Conservation (phyloP, 2,888 invertebrate genomes). For the Melanargia galathea region DNA sequence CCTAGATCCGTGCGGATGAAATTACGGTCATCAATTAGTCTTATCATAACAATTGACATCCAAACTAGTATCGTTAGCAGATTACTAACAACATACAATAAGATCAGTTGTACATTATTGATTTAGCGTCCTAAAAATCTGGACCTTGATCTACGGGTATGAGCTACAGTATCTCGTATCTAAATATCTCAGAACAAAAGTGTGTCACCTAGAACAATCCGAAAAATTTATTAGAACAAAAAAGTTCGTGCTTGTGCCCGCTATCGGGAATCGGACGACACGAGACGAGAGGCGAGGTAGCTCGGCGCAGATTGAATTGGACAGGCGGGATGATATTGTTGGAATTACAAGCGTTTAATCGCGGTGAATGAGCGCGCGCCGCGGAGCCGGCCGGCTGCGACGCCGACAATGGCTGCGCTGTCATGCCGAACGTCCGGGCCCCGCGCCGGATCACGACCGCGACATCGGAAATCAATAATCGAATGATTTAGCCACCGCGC, state of each 20-base stretch:
- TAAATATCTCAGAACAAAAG: conserved; percentile 34
- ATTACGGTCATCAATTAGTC: too few species aligned
- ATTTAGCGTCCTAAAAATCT: conserved; percentile 13
- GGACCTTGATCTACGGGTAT: conserved; percentile 19
- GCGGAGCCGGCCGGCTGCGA: conserved; percentile 57
- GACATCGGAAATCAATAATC: conserved; percentile 82
- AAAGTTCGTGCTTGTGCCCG: conserved; percentile 48
- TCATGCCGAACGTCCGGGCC: conserved; percentile 73
- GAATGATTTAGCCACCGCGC: conserved; percentile 81
- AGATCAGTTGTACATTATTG: conserved; percentile 16
- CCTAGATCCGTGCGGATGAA: too few species aligned
- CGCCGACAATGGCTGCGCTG: conserved; percentile 74
- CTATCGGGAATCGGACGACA: conserved; percentile 54
- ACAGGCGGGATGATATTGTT: conserved; percentile 75
- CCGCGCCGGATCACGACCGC: conserved; percentile 80
- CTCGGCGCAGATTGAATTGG: conserved; percentile 68
- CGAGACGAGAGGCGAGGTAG: conserved; percentile 55
- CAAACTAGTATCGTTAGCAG: conserved; percentile 23
- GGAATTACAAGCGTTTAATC: conserved; percentile 81
- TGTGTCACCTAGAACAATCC: conserved; percentile 33
- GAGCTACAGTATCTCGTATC: conserved; percentile 32
- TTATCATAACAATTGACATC: conserved; percentile 21
- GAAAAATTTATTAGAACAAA: conserved; percentile 42
- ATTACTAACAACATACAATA: conserved; percentile 26
- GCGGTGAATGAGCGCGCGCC: conserved; percentile 69